These are phyloP conservation scores for Gadus chalcogrammus DNA, from an alignment of 2,113 vertebrate species.

Conservation along the genomic window DNA sequence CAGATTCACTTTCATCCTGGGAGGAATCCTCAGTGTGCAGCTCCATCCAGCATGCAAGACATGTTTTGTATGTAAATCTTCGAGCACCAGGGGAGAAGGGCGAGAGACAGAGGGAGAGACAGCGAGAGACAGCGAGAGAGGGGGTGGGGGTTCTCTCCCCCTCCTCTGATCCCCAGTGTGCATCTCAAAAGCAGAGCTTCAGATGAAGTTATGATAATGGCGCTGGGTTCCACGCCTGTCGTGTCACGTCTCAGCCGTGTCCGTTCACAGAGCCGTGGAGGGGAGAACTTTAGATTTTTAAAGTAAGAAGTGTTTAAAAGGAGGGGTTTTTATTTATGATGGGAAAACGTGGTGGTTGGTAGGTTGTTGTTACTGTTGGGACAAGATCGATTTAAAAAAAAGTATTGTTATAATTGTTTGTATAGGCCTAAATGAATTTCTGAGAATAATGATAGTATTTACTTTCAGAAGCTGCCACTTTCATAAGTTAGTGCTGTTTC, in stretches of 20 bases:
- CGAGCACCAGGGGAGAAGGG: constrained; percentile 24
- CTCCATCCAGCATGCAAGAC: constrained; percentile 23
- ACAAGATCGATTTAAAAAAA: no score
- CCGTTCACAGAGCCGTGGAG: constrained; percentile 16
- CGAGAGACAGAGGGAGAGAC: no score
- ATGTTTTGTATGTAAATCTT: constrained; percentile 49
- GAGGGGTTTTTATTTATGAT: no score
- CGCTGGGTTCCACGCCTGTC: constrained; percentile 46
- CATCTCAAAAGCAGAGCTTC: constrained; percentile 32
- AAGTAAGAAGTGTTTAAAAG: constrained; percentile 1
- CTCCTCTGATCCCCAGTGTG: constrained; percentile 55
- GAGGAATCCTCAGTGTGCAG: constrained; percentile 37
- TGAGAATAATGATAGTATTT: no score
- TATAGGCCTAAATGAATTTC: no score
- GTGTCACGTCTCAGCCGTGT: constrained; percentile 57
- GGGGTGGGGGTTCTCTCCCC: not conserved
- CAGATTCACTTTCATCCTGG: constrained; percentile 38
- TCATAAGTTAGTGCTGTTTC: no score
- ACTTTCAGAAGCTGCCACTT: no score
- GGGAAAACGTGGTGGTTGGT: no score
- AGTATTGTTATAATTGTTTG: no score
- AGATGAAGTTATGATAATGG: constrained; percentile 45
- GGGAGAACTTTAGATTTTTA: constrained; percentile 6
- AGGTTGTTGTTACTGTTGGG: no score
- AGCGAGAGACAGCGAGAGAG: no score